Evolutionary conservation across 2,888 invertebrate species (phyloP), one percentile per base, ranked within the genome.

Genomic region (Xanthorhoe spadicearia): DNA sequence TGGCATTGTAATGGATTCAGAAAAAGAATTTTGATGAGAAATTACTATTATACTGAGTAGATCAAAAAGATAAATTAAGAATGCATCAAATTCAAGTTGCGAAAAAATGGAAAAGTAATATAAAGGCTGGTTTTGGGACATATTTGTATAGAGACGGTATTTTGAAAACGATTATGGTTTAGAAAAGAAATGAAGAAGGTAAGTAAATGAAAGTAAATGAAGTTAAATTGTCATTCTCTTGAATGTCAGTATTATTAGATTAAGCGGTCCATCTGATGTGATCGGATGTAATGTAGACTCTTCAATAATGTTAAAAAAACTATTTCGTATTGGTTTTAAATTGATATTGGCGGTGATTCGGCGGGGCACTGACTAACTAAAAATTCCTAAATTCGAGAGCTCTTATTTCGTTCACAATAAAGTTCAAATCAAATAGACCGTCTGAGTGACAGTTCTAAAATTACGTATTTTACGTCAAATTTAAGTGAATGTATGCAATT

Each of bases 151-250:
- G 7, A 6, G 51, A 51, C 5, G 13, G 54, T 55, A 55, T 55
- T 55, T 55, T 43, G 54, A 18, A 6, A 55, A 55, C 2, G 66
- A 66, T 69, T 62, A 61, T 3, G 23, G 23, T 23, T 48, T 48
- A 7, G 0, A 2, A 35, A 63, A 19, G 23, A 51, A 46, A 53
- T 28, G 19, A 7, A 4, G n/a, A 50, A 58, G 17, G 23, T 6
- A 32, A 13, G 19, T 4, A 50, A 19, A 48, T 18, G 49, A 18
- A 49, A 15, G 18, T 7, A 8, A 10, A 1, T 38, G 38, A 2
- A 10, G 10, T 10, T 0, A 23, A 10, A 23, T 51, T 51, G 51
- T 51, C 18, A 50, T 19, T 19, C 13, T 28, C 7, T 51, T 19
- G 23, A 13, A n/a, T 13, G 19, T 7, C n/a, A 43, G 23, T 60